Conservation (phyloP, 2,888 invertebrate genomes). For the Nymphalis urticae region DNA sequence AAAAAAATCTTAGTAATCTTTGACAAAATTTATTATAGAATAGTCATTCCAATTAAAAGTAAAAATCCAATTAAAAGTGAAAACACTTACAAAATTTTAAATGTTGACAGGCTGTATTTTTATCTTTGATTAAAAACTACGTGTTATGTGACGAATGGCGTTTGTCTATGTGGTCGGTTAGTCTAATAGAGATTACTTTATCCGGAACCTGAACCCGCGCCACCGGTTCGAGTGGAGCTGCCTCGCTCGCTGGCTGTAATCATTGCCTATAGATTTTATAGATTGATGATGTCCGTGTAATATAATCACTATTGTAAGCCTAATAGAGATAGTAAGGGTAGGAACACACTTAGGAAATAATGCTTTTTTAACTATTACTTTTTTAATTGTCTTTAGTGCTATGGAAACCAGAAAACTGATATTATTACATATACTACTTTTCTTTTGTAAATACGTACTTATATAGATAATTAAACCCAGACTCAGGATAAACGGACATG, state of each 20-base stretch:
- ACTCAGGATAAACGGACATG: too few relatives aligned
- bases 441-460: too few relatives aligned
- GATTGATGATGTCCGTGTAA: slow-evolving; percentile 32
- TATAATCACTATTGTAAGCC: slow-evolving; percentile 29
- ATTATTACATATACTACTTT: too few relatives aligned
- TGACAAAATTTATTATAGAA: too few relatives aligned
- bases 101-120: background rate
- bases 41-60: too few relatives aligned
- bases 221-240: slow-evolving; percentile 32
- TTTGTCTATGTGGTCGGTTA: slow-evolving; percentile 5
- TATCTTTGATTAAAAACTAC: background rate
- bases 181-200: slow-evolving; percentile 30
- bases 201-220: slow-evolving; percentile 35
- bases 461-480: too few relatives aligned
- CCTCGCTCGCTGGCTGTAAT: slow-evolving; percentile 26
- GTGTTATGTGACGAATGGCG: background rate
- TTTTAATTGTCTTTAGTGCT: too few relatives aligned
- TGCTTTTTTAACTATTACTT: too few relatives aligned
- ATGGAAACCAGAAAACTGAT: too few relatives aligned
- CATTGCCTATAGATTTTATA: slow-evolving; percentile 34
- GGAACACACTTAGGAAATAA: slow-evolving; percentile 6
- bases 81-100: background rate
- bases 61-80: too few relatives aligned
- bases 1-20: too few relatives aligned
- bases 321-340: slow-evolving; percentile 26